Evolutionary conservation across 2,113 vertebrate genomes (phyloP), one percentile per base, ranked within the genome.

Genomic region (Heterotilapia buettikoferi): DNA sequence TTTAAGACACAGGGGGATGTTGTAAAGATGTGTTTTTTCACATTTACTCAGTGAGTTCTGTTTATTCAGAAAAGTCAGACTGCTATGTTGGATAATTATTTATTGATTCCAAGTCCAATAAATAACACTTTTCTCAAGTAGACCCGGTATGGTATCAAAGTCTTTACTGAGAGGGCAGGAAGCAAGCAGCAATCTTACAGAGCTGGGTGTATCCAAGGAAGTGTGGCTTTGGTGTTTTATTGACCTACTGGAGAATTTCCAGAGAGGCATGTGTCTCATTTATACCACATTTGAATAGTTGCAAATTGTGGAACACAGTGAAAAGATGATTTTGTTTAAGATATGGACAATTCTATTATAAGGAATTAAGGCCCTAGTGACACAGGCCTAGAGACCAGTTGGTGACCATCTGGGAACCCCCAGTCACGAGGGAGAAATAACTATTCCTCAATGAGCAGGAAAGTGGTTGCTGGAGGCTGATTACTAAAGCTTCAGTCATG

Each of bases 351-450:
- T 12, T 50, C 16, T 78, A 31, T 16, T 50, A 31, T 50, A 78
- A 76, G 16, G 24, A 29, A 47, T 19, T 47, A 29, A 76, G 40
- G 14, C 24, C 9, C 3, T 11, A 29, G 24, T 29, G 14, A 76
- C 40, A 76, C 68, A 76, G 63, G 12, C 36, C 36, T 71, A 40
- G 40, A 76, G 68, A 76, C 24, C 40, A 47, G 68, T 26, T 73
- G 14, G 68, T 26, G 40, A 45, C 68, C 38, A 76, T 76, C 40
- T 76, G 40, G 40, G 21, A 47, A 76, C 24, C 68, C 14, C 9
- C 14, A 26, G 68, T 45, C 12, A 40, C 21, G 9, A 76, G 24
- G 24, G 40, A 47, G 24, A 76, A 76, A 19, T 47, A 6, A 9
- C 40, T 47, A 76, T 76, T 76, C 9, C 68, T 45, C 24, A 47